Evolutionary conservation across 2,888 invertebrate species (phyloP), one percentile per base, ranked within the genome.

Genomic region (Drosophila subquinaria): DNA sequence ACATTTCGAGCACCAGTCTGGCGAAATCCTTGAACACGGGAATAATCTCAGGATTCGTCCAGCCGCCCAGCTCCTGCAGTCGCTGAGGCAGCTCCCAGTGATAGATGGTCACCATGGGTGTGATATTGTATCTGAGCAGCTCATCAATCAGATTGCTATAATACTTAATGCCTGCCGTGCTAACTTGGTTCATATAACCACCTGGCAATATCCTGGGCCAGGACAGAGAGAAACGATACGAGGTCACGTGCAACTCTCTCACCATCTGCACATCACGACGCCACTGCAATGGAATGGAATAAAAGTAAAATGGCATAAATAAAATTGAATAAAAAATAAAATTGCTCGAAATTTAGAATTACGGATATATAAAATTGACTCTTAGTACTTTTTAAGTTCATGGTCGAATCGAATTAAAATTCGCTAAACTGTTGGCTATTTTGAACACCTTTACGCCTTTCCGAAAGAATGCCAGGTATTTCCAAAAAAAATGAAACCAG

Each of bases 121-220:
- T 94, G 47, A 97, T 95, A 48, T 95, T 95, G 74, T 95, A 94
- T 64, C 92, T 93, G 8, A 95, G 75, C 8, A 97, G 93, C 82
- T 95, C 96, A 84, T 96, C 94, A 59, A 97, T 96, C 48, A 98
- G 92, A 76, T 95, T 94, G 85, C 95, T 95, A 91, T 98, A 98
- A 92, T 97, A 97, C 65, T 94, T 93, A 11, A 97, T 93, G 17
- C 96, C 97, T 2, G 94, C 94, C 43, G 94, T 93, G 90, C 96
- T 97, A 20, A 96, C 93, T 20, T 94, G 90, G 82, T 95, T 95
- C 11, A 94, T 94, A 63, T 94, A 93, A 10, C 96, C 97, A 11
- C 94, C 94, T 0, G 97, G 96, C 74, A 97, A 92, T 51, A 97
- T 94, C 55, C 97, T 93, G 0, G 96, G 92, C 97, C 97, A 97